Evolutionary conservation across 2,113 vertebrate genomes (phyloP), one percentile per base, ranked within the genome.

Genomic region (Entomyzon cyanotis): DNA sequence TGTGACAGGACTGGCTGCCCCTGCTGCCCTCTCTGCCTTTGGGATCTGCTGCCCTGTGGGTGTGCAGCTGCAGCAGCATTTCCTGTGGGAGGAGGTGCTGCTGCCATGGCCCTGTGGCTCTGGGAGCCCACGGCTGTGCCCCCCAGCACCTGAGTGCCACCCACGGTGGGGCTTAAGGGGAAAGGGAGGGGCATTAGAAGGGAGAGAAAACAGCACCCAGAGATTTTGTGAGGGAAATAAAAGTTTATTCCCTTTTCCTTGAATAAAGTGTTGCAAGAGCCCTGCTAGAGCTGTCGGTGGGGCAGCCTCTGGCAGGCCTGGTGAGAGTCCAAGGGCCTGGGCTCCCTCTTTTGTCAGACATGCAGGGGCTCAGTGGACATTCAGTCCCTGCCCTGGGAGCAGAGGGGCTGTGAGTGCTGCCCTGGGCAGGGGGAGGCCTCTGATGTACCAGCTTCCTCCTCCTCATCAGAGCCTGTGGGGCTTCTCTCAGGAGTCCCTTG

Each of bases 211-310:
- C 21, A 55, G 47, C 9, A 15, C 4, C 19, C 21, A 55, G 55
- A 49, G 25, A 19, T 22, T 30, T 22, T 24, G 15, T 56, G 31
- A 56, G 7, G 27, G 13, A 39, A 62, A n/a, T 3, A 58, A 28
- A 4, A 12, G 37, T 64, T 87, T 67, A 67, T 67, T 86, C 37
- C 37, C 37, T 37, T 37, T 37, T 47, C 9, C 15, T 53, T 20
- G 4, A 35, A 15, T 5, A 10, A 41, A 31, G 6, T 3, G 5
- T 10, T 25, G n/a, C 10, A 27, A 31, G 21, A 37, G 13, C 5
- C 15, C 25, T 15, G 24, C 73, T 79, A 50, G 64, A 35, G 18
- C 14, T 4, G 2, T 9, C 0, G 0, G 9, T 3, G 2, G 21
- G 14, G 16, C 2, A 2, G 52, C n/a, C 21, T 49, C 21, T 78